Conservation (phyloP, 2,888 invertebrate species). For the Buathra laborator region DNA sequence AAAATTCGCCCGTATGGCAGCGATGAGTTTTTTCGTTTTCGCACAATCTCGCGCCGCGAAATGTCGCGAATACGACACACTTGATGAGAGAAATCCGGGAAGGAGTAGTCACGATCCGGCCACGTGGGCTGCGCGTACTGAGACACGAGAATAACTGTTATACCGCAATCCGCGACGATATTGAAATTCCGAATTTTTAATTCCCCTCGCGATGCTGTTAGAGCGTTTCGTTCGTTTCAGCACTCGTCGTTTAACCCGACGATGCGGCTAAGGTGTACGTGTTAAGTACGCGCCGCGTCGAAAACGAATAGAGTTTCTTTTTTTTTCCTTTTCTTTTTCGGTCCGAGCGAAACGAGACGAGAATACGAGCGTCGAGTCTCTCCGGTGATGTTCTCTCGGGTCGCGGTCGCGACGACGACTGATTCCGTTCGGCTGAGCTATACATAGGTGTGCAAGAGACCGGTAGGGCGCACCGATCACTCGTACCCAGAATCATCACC, state of each 20-base stretch:
- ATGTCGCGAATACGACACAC: neutral
- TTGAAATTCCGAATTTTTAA: conserved; percentile 10
- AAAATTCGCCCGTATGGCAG: neutral
- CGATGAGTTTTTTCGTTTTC: neutral
- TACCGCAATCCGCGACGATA: neutral
- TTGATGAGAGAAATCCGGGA: conserved; percentile 13
- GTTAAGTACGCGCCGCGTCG: conserved; percentile 15
- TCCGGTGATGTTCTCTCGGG: conserved; percentile 58
- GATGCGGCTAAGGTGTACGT: neutral
- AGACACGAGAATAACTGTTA: neutral
- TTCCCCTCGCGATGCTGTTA: no score
- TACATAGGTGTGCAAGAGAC: conserved; percentile 69
- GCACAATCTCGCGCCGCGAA: neutral
- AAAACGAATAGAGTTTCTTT: neutral
- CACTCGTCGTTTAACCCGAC: neutral
- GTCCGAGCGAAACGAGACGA: no score
- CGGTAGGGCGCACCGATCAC: conserved; percentile 60
- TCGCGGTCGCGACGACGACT: conserved; percentile 69
- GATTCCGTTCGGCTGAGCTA: conserved; percentile 68
- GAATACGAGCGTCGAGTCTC: neutral
- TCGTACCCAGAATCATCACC: conserved; percentile 52
- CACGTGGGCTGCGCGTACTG: neutral
- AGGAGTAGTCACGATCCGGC: conserved; percentile 7
- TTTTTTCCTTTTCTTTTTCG: no score
- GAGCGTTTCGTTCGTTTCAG: neutral